phyloP scores from a whole-genome alignment of 1,140 invertebrate genomes.

The Aphaenogaster floridana region DNA sequence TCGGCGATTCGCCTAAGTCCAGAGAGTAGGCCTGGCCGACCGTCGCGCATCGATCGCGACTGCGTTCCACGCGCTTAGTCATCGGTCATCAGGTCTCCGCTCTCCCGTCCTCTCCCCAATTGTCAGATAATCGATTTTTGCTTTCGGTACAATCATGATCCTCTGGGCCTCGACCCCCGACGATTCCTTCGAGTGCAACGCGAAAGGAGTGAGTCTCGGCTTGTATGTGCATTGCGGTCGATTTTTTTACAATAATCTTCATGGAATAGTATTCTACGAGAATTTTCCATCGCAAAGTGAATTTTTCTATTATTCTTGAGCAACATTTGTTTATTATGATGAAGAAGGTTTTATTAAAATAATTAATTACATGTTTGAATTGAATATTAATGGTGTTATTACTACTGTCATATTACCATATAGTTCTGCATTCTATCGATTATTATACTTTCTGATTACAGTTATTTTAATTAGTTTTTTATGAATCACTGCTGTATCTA shows the following conservation, averaged over 20 bases:
- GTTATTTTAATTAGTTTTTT: background rate
- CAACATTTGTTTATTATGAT: background rate
- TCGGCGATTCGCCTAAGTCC: conserved; percentile 50
- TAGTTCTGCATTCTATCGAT: background rate
- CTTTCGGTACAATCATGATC: conserved; percentile 62
- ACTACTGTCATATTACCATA: background rate
- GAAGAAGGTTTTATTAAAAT: background rate
- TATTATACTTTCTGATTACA: background rate
- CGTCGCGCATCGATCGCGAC: conserved; percentile 72
- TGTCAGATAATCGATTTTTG: conserved; percentile 70
- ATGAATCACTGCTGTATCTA: background rate
- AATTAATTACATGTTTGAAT: background rate
- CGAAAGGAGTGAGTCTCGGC: background rate
- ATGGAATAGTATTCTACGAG: background rate
- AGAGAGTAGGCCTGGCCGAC: conserved; percentile 47
- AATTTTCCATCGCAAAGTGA: background rate
- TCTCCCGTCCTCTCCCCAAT: background rate
- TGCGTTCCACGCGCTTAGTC: conserved; percentile 75
- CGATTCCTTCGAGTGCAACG: background rate
- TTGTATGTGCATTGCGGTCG: background rate
- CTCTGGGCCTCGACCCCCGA: conserved; percentile 5
- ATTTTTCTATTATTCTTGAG: conserved; percentile 1
- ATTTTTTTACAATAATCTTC: background rate
- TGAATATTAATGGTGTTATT: conserved; percentile 9
- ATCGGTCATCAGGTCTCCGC: conserved; percentile 58